These are phyloP conservation scores for Illadopsis cleaveri DNA, from an alignment of 2,113 vertebrate genomes.

Conservation along the genomic window DNA sequence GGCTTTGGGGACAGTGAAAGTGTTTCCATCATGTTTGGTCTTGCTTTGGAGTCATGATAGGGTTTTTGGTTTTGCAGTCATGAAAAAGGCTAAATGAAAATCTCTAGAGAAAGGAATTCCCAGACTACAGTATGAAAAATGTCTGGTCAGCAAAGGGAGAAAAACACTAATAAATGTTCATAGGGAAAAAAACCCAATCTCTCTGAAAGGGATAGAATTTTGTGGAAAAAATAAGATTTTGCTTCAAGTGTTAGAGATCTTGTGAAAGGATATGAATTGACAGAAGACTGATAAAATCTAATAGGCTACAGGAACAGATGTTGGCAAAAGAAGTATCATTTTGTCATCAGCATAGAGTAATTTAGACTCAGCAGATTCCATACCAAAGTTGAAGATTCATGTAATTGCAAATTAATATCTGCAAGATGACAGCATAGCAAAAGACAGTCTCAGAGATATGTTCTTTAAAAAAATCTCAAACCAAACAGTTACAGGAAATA, in stretches of 20 bases:
- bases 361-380: background rate
- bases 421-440: background rate
- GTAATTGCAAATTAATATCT: background rate
- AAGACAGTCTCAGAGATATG: background rate
- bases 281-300: background rate
- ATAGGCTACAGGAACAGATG: background rate
- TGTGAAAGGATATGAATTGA: background rate
- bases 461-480: background rate
- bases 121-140: background rate
- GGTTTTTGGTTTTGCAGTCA: background rate
- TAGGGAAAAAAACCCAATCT: accelerated
- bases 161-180: background rate
- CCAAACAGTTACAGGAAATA: background rate
- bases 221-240: background rate
- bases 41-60: background rate
- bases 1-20: background rate
- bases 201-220: background rate
- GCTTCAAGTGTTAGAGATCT: background rate
- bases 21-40: background rate
- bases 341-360: background rate
- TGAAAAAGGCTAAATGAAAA: background rate
- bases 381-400: background rate
- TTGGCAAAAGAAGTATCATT: background rate
- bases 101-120: background rate
- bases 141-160: background rate